A percentile compares a stretch with the other conserved stretches of the same genome.
Conservation (phyloP, 2,888 invertebrate genomes). For the Parnassius apollo region DNA sequence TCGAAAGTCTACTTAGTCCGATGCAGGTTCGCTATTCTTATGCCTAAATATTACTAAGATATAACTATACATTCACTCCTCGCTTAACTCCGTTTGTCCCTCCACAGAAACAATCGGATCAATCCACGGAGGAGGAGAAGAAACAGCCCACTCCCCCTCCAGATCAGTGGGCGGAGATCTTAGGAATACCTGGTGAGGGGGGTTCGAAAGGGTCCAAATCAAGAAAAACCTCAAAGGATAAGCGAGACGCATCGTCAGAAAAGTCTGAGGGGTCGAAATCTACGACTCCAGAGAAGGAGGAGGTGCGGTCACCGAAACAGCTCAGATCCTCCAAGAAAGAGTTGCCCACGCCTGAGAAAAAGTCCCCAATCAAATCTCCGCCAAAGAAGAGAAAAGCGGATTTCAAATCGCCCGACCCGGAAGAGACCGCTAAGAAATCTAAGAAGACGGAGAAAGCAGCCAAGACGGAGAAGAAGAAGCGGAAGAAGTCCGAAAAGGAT, state of each 20-base stretch:
- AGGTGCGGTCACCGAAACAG: slow-evolving; percentile 56
- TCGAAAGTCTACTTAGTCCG: slow-evolving; percentile 37
- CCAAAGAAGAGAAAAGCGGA: slow-evolving; percentile 60
- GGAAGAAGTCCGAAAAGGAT: slow-evolving; percentile 70
- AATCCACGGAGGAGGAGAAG: slow-evolving; percentile 54
- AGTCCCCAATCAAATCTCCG: slow-evolving; percentile 54
- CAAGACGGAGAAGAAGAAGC: slow-evolving; percentile 48
- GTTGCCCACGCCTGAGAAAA: slow-evolving; percentile 45
- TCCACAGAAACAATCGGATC: slow-evolving; percentile 40
- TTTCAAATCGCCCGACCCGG: slow-evolving; percentile 50
- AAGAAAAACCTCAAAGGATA: slow-evolving; percentile 33
- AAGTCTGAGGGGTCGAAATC: slow-evolving; percentile 36
- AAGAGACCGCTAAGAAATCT: slow-evolving; percentile 47
- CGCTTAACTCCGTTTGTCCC: slow-evolving; percentile 36
- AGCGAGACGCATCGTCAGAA: slow-evolving; percentile 34
- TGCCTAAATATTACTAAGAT: neutral
- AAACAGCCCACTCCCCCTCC: slow-evolving; percentile 73
- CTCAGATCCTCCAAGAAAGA: slow-evolving; percentile 64
- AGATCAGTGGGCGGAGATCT: slow-evolving; percentile 74
- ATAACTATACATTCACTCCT: slow-evolving; percentile 3
- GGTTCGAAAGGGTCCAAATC: slow-evolving; percentile 35
- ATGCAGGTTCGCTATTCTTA: slow-evolving; percentile 55
- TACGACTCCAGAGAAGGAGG: slow-evolving; percentile 47
- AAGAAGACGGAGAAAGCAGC: slow-evolving; percentile 42
- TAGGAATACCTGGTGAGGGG: slow-evolving; percentile 68